phyloP scores from a whole-genome alignment of 2,888 invertebrate genomes.

The Leptinotarsa juncta region DNA sequence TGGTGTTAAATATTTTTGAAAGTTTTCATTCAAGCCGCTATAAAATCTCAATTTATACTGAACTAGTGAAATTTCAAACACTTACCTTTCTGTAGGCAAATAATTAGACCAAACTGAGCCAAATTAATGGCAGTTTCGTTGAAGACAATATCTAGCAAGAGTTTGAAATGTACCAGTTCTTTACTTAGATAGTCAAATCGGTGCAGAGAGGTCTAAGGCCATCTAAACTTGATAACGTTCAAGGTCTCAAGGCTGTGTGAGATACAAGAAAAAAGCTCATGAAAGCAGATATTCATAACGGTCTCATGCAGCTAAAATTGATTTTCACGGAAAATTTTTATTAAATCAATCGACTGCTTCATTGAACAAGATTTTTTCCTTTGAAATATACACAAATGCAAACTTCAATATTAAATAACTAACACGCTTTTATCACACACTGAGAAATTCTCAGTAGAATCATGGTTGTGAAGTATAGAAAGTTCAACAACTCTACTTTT shows the following conservation, averaged over 20 bases:
- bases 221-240: not conserved
- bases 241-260: not conserved
- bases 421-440: too few species aligned
- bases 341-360: not conserved
- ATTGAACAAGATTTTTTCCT: not conserved
- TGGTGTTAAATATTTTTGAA: conserved; percentile 17
- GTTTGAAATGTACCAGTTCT: conserved; percentile 28
- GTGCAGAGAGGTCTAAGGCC: conserved; percentile 19
- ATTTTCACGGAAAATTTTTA: not conserved
- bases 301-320: not conserved
- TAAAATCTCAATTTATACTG: conserved; percentile 40
- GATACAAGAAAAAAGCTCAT: not conserved
- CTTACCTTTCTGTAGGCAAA: conserved; percentile 34
- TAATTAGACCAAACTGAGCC: conserved; percentile 33
- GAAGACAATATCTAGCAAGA: conserved; percentile 27
- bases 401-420: not conserved
- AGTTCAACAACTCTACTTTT: too few species aligned
- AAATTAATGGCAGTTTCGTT: conserved; percentile 39
- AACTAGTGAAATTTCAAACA: conserved; percentile 35
- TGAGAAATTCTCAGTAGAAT: too few species aligned
- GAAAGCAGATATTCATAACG: not conserved
- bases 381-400: not conserved
- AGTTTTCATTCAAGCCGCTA: conserved; percentile 38
- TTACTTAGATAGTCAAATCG: not conserved
- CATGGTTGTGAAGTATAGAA: too few species aligned